These are phyloP conservation scores for Choloepus didactylus DNA, from an alignment of 2,797 vertebrate genomes.

Conservation along the genomic window DNA sequence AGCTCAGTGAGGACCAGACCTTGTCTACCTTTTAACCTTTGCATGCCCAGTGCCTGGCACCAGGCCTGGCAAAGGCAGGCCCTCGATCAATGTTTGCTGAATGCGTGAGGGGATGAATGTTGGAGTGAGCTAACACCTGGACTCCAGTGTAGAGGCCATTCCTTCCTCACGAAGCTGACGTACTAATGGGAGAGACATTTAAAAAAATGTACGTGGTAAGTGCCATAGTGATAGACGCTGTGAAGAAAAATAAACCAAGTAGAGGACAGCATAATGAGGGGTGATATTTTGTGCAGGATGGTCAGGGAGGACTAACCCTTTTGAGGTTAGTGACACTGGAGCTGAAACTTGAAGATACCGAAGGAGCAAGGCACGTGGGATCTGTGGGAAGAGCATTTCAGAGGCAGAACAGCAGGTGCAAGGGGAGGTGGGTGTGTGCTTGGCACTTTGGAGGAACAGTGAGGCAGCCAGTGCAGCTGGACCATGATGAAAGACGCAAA, in stretches of 20 bases:
- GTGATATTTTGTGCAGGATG: neutral
- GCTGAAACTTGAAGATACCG: neutral
- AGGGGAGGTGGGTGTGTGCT: neutral
- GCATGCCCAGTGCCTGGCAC: neutral
- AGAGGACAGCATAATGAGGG: neutral
- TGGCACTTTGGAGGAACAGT: neutral
- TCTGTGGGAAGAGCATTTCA: neutral
- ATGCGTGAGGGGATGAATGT: neutral
- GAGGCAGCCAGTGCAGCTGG: neutral
- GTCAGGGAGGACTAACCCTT: neutral
- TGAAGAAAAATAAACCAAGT: constrained; percentile 22
- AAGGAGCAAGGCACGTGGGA: neutral
- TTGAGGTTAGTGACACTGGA: neutral
- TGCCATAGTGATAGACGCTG: neutral
- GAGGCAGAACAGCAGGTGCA: neutral
- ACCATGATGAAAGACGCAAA: neutral
- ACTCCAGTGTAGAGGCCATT: neutral
- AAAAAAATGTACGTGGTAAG: neutral
- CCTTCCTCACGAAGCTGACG: neutral
- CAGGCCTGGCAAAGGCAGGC: neutral
- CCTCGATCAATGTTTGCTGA: neutral
- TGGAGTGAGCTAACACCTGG: neutral
- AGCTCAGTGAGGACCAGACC: neutral
- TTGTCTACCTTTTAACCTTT: neutral
- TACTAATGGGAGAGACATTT: neutral